phyloP scores from a whole-genome alignment of 2,888 invertebrate genomes.

The Stenotaenia linearis region DNA sequence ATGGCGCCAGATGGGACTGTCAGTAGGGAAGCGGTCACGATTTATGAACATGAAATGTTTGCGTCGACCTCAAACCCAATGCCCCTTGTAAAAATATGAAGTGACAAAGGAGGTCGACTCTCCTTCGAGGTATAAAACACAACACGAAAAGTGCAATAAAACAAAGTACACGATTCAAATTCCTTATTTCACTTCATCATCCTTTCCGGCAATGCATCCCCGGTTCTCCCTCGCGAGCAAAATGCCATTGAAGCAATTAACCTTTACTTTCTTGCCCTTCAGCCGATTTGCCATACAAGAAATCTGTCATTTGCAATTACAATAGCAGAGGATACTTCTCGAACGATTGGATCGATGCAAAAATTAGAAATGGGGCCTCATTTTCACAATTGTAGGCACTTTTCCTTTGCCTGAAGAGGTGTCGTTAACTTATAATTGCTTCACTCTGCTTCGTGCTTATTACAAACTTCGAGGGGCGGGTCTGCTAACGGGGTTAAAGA shows the following conservation, averaged over 20 bases:
- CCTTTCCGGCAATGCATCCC: not conserved
- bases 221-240: not conserved
- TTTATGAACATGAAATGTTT: constrained; percentile 15
- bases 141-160: not conserved
- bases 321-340: not conserved
- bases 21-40: constrained; percentile 8
- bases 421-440: constrained; percentile 10
- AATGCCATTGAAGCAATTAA: not conserved
- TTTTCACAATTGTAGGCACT: not conserved
- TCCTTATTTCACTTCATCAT: not conserved
- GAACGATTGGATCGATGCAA: not conserved
- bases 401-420: not conserved
- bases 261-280: not conserved
- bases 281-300: not conserved
- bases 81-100: constrained; percentile 14
- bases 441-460: constrained; percentile 7
- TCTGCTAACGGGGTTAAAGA: constrained; percentile 11
- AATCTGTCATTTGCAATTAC: not conserved
- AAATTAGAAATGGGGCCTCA: not conserved
- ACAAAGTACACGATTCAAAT: not conserved
- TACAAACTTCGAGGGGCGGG: not conserved
- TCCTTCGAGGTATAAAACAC: not conserved
- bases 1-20: constrained; percentile 15
- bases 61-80: constrained; percentile 19
- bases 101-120: not conserved